These are phyloP conservation scores for Merops nubicus DNA, from an alignment of 2,113 vertebrate genomes.

Conservation along the genomic window DNA sequence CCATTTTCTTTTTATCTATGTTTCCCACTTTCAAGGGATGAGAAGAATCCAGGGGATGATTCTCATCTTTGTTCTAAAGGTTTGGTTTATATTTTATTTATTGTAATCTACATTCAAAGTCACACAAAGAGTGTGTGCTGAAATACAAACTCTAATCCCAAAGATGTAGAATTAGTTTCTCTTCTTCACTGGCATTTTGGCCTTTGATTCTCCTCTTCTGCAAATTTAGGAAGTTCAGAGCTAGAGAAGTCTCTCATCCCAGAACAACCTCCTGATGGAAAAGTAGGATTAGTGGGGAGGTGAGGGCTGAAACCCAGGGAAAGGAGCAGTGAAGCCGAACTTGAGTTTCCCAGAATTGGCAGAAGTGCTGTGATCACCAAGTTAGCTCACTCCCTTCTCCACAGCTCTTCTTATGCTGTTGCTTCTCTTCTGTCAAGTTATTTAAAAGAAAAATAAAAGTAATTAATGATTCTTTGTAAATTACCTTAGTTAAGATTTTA, in stretches of 20 bases:
- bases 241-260: neutral
- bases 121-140: rapidly evolving
- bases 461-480: neutral
- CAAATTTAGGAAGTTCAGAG: neutral
- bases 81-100: neutral
- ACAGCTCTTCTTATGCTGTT: neutral
- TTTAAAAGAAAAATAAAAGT: neutral
- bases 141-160: neutral
- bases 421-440: neutral
- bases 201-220: neutral
- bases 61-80: neutral
- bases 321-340: neutral
- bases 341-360: neutral
- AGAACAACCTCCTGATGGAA: neutral
- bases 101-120: neutral
- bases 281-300: neutral
- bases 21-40: neutral
- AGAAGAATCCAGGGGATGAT: neutral
- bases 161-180: neutral
- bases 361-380: neutral
- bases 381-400: neutral
- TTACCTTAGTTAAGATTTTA: neutral
- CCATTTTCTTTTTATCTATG: neutral
- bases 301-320: neutral
- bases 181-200: neutral